Evolutionary conservation across 2,113 vertebrate species (phyloP).

Genomic region (Podarcis cretensis): DNA sequence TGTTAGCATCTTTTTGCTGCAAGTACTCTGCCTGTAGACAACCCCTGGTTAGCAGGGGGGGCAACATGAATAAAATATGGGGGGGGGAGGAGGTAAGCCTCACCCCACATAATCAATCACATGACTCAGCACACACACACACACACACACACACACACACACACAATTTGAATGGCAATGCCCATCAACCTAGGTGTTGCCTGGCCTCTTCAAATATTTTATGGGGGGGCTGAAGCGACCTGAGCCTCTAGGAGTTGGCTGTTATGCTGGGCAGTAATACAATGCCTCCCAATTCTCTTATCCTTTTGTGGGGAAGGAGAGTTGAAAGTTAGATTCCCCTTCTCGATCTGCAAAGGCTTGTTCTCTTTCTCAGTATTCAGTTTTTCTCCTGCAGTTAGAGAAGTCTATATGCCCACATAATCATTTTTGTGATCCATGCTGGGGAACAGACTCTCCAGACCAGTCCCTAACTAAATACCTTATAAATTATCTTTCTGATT

Average conservation of each 20-base stretch:
- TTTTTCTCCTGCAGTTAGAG: background rate
- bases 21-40: background rate
- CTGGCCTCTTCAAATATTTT: too few relatives aligned
- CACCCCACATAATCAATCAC: too few relatives aligned
- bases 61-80: too few relatives aligned
- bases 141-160: too few relatives aligned
- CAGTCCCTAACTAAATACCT: background rate
- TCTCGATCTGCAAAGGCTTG: background rate
- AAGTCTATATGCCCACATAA: background rate
- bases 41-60: background rate
- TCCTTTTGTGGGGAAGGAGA: background rate
- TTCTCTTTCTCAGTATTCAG: background rate
- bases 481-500: background rate
- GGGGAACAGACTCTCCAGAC: accelerated
- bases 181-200: too few relatives aligned
- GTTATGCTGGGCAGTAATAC: background rate
- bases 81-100: too few relatives aligned
- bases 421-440: accelerated
- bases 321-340: background rate
- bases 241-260: too few relatives aligned
- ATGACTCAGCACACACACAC: too few relatives aligned
- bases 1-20: background rate
- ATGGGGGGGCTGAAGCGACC: too few relatives aligned
- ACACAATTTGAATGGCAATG: too few relatives aligned
- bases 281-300: background rate